Evolutionary conservation across 2,888 invertebrate species (phyloP).

Genomic region (Tenthredo livida): DNA sequence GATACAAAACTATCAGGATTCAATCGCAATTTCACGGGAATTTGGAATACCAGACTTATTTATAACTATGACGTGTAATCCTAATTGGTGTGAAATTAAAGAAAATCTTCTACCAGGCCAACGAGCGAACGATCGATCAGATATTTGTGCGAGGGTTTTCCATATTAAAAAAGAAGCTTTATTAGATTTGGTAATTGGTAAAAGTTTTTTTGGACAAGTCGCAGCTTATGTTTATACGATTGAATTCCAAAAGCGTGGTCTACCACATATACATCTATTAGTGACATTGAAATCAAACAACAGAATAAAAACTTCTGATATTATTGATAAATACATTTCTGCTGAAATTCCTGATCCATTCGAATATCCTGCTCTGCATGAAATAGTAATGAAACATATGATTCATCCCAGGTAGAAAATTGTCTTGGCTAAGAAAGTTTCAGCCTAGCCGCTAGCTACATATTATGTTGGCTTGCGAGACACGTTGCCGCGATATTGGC

Average conservation of each 20-base stretch:
- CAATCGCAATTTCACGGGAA: constrained; percentile 68
- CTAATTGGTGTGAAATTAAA: constrained; percentile 55
- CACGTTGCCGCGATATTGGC: no score
- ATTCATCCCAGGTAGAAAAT: no score
- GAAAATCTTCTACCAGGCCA: constrained; percentile 21
- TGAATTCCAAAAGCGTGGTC: constrained; percentile 61
- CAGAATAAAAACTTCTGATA: constrained; percentile 41
- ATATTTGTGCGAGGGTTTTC: constrained; percentile 58
- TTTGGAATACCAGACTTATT: constrained; percentile 49
- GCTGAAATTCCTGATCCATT: constrained; percentile 59
- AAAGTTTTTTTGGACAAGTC: constrained; percentile 51
- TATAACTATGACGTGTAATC: constrained; percentile 42
- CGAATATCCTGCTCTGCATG: constrained; percentile 55
- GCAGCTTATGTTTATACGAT: constrained; percentile 55
- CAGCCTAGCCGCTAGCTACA: no score
- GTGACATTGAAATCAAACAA: constrained; percentile 46
- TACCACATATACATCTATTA: constrained; percentile 52
- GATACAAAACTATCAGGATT: constrained; percentile 73
- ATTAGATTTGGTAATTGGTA: constrained; percentile 43
- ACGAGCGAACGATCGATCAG: constrained; percentile 40
- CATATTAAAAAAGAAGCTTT: constrained; percentile 56
- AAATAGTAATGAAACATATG: constrained; percentile 57
- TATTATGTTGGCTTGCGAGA: no score
- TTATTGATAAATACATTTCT: constrained; percentile 56
- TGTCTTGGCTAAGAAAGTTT: no score